These are phyloP conservation scores for Collichthys lucidus DNA, from an alignment of 2,113 vertebrate genomes.

Conservation along the genomic window DNA sequence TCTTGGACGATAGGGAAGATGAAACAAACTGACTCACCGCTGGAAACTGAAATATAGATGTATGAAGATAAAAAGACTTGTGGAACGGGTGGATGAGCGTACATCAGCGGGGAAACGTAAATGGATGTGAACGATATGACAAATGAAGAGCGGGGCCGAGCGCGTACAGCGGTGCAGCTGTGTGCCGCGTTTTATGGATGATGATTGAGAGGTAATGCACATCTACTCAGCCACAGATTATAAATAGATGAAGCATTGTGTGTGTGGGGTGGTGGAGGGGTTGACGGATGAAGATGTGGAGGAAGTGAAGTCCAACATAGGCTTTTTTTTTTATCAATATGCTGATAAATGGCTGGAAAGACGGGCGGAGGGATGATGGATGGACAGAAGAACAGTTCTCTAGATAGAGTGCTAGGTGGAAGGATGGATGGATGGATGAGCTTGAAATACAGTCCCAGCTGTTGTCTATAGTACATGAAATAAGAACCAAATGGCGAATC, in stretches of 20 bases:
- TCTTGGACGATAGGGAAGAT: background rate
- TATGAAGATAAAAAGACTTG: slow-evolving; percentile 27
- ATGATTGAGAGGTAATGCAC: slow-evolving; percentile 37
- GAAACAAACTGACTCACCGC: background rate
- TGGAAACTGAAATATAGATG: slow-evolving; percentile 13
- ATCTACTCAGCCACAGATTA: slow-evolving; percentile 4
- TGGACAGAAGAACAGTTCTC: background rate
- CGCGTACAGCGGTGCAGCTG: slow-evolving; percentile 17
- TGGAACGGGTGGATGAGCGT: background rate
- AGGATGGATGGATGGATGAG: slow-evolving; percentile 38
- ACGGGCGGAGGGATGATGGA: slow-evolving; percentile 45
- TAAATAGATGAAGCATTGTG: slow-evolving; percentile 18
- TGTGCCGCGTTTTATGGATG: slow-evolving; percentile 13
- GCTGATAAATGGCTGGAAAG: slow-evolving; percentile 55
- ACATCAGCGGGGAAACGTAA: slow-evolving; percentile 33
- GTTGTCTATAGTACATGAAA: slow-evolving; percentile 75
- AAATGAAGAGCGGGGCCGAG: slow-evolving; percentile 29
- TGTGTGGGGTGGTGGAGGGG: background rate
- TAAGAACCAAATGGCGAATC: slow-evolving; percentile 77
- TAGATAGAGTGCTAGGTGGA: slow-evolving; percentile 14
- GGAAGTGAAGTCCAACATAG: background rate
- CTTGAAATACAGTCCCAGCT: slow-evolving; percentile 65
- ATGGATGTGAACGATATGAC: slow-evolving; percentile 42
- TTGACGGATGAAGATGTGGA: slow-evolving; percentile 36
- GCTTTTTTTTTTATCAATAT: slow-evolving; percentile 40